Conservation (phyloP, 2,888 invertebrate genomes). For the Eristalinus aeneus region DNA sequence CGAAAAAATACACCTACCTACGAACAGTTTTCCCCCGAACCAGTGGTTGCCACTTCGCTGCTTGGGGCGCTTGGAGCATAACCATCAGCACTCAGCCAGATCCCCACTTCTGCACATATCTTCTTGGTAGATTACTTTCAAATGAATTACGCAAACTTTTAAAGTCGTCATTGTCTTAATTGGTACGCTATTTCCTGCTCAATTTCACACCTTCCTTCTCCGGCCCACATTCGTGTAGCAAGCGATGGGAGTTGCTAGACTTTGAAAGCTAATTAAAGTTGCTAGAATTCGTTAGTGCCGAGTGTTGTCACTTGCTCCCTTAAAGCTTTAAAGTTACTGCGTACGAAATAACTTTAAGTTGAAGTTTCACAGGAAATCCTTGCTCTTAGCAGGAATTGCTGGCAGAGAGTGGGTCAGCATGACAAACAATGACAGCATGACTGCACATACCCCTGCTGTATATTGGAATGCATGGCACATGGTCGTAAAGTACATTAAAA, state of each 20-base stretch:
- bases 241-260: slow-evolving; percentile 10
- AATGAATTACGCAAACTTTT: slow-evolving; percentile 59
- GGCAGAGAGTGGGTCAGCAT: not conserved
- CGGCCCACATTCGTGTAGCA: not conserved
- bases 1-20: not conserved
- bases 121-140: slow-evolving; percentile 61
- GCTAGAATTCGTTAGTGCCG: not conserved
- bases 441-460: not conserved
- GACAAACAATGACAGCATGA: not conserved
- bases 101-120: slow-evolving; percentile 38
- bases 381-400: not conserved
- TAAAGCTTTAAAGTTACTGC: not conserved
- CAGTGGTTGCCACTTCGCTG: slow-evolving; percentile 5
- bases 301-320: not conserved
- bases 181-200: slow-evolving; percentile 58
- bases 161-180: slow-evolving; percentile 58
- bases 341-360: not conserved
- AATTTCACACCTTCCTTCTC: slow-evolving; percentile 50
- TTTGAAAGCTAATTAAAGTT: slow-evolving; percentile 36
- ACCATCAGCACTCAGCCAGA: slow-evolving; percentile 10
- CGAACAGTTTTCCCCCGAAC: not conserved
- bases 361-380: slow-evolving; percentile 2
- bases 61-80: slow-evolving; percentile 26
- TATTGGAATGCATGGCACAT: slow-evolving; percentile 11
- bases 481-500: slow-evolving; percentile 33